Base-by-base conservation (phyloP, 37 sponge, comb jelly and placozoan species). In the Amphimedon queenslandica region DNA sequence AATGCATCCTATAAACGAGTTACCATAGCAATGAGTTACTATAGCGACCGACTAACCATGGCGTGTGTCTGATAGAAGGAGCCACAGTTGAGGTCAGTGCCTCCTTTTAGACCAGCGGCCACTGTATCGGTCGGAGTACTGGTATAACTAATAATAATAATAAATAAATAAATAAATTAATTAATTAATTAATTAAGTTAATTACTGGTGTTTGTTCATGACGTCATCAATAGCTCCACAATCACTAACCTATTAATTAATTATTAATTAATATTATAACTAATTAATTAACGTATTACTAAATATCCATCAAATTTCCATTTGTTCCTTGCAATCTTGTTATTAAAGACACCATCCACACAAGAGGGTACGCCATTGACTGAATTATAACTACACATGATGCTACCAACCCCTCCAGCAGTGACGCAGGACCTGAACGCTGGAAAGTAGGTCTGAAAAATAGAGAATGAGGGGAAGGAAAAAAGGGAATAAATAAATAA, bases 321-420 rank as follows among this genome's bases (percentile, higher is more conserved):
- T 60, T 88, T 57, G 58, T 75, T 67, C 23, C 89, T 58, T 18
- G 74, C 76, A 2, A 77, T 64, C 21, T 70, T 69, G 80, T 88
- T 88, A 75, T 74, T 74, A 61, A 88, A 47, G 67, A 89, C 61
- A 43, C 51, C 60, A 33, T 84, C 80, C 42, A 81, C 85, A 76
- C 84, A 84, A 74, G 81, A 80, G 8, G 90, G 90, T 2, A 89
- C 85, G 18, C 85, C 85, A 68, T 89, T 84, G 63, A 84, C 85
- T 18, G 77, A 84, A 74, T 89, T 89, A 64, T 89, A 88, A 71
- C 89, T 88, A 66, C 88, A 88, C 88, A 88, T 88, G 42, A 88
- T 66, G 40, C 89, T 88, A 40, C 58, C 70, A 4, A 40, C 79
- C 0, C 42, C 24, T 6, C 78, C 78, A 25, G 6, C 76, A 36